These are phyloP conservation scores for Malacoctenus gilli DNA, from an alignment of 2,797 vertebrate species.

Conservation along the genomic window DNA sequence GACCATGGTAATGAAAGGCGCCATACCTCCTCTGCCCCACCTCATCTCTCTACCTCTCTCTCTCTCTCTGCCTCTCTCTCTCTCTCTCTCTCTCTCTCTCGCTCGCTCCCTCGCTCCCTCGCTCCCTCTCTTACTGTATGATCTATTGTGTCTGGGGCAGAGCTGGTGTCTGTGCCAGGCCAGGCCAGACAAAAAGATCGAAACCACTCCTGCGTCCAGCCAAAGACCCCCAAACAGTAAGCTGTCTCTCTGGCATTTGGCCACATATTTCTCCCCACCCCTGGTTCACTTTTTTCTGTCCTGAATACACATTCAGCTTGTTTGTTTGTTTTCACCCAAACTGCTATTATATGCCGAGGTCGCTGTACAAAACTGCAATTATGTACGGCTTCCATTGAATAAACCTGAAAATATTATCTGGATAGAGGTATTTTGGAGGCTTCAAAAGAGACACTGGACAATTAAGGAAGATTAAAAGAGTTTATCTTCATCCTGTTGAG, in stretches of 20 bases:
- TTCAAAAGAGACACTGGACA: too few species aligned
- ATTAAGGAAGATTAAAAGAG: too few species aligned
- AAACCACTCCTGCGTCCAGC: constrained; percentile 77
- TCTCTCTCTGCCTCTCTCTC: constrained; percentile 17
- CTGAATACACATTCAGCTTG: constrained; percentile 44
- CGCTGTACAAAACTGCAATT: constrained; percentile 31
- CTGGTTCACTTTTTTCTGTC: constrained; percentile 44
- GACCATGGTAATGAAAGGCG: constrained; percentile 85
- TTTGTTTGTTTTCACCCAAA: constrained; percentile 68
- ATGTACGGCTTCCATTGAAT: constrained; percentile 34
- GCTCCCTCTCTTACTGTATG: constrained; percentile 64
- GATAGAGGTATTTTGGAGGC: neutral
- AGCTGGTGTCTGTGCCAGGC: constrained; percentile 75
- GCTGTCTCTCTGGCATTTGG: constrained; percentile 78
- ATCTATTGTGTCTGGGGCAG: constrained; percentile 83
- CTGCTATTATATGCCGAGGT: constrained; percentile 36
- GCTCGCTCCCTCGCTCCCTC: constrained; percentile 25
- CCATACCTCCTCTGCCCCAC: constrained; percentile 65
- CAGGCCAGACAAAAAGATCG: constrained; percentile 79
- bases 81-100: constrained; percentile 46
- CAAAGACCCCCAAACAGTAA: constrained; percentile 77
- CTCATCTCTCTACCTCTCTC: constrained; percentile 55
- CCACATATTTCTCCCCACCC: constrained; percentile 66
- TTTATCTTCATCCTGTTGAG: too few species aligned
- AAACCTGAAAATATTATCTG: constrained; percentile 23